Evolutionary conservation across 2,797 vertebrate species (phyloP), one percentile per base, ranked within the genome.

Genomic region (Phataginus tetradactyla): DNA sequence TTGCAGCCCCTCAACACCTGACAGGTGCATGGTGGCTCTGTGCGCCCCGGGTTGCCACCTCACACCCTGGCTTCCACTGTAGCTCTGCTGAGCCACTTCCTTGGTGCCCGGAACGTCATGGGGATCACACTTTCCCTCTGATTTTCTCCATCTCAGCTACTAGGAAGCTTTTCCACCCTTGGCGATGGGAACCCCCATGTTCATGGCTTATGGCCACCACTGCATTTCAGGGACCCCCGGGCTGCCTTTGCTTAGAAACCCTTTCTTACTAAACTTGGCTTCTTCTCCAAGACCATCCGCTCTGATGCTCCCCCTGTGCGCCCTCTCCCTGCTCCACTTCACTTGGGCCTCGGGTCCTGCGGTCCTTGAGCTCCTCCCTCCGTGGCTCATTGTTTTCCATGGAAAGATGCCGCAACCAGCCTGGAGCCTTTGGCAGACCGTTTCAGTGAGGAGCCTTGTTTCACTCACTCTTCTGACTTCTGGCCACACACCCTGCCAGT

Each of bases 21-120:
- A 3, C 7, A 61, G n/a, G 5, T 39, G n/a, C 7, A 1, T 3
- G n/a, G 39, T 18, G 66, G 18, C 1, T 25, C 51, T 37, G 75
- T 14, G 39, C 5, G 3, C n/a, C 1, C 34, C 5, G 14, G 29
- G 29, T 13, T 49, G 23, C 34, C 37, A 18, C 0, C 0, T 45
- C 21, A 18, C 1, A 3, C 0, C 10, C 75, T 3, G 9, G 25
- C 7, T 20, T 68, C 42, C 1, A 13, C 27, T 17, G 17, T 39
- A 34, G 49, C 64, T 61, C 61, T 20, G 27, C 57, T 7, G 20
- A 10, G 3, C 2, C 4, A 11, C 51, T 27, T 77, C 18, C 61
- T 23, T 3, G 34, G 29, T 12, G 10, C 2, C 66, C n/a, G 9
- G 17, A 0, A 13, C 1, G 0, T 39, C 4, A 0, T 17, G 27